These are phyloP conservation scores for Danio kyathit DNA, from an alignment of 2,797 vertebrate species.

Conservation along the genomic window DNA sequence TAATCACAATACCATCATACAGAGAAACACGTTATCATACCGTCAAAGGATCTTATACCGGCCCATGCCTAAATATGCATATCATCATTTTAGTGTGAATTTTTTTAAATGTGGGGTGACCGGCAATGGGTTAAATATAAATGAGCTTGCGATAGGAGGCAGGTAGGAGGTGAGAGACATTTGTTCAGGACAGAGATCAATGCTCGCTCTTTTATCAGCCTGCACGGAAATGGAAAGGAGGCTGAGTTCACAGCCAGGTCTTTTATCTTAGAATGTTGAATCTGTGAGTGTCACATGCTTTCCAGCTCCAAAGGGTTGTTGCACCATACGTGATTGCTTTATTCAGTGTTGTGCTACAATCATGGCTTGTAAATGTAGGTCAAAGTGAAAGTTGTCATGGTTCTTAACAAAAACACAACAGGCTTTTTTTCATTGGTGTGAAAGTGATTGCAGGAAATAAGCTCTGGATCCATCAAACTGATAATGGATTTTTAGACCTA, in stretches of 20 bases:
- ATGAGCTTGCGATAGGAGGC: background rate
- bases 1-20: too few relatives aligned
- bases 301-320: background rate
- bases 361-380: too few relatives aligned
- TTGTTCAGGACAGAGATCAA: background rate
- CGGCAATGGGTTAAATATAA: background rate
- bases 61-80: too few relatives aligned
- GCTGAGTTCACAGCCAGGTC: background rate
- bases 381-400: background rate
- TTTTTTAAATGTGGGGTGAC: too few relatives aligned
- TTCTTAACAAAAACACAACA: background rate
- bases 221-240: background rate
- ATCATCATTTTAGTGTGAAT: too few relatives aligned
- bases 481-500: too few relatives aligned
- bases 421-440: background rate
- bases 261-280: background rate
- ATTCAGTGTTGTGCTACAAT: background rate
- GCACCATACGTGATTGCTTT: background rate
- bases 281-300: background rate
- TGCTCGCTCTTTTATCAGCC: background rate
- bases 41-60: too few relatives aligned
- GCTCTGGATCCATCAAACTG: background rate
- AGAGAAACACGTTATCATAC: too few relatives aligned
- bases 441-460: background rate
- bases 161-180: constrained; percentile 51